Evolutionary conservation across 2,888 invertebrate genomes (phyloP), one percentile per base, ranked within the genome.

Genomic region (Dioctria rufipes): DNA sequence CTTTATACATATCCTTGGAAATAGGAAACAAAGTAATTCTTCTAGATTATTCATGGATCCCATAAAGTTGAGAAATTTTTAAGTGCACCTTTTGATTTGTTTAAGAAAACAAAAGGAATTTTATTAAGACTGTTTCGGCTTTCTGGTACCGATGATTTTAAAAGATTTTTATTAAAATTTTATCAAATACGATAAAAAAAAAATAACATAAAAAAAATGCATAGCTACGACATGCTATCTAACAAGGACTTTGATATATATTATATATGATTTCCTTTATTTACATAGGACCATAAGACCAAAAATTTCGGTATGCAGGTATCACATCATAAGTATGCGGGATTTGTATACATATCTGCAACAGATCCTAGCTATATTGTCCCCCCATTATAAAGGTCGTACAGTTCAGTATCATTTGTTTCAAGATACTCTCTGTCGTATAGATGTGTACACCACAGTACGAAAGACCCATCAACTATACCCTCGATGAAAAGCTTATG

Each of bases 401-500:
- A 25, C 25, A 25, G 25, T 46, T 25, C 40, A 40, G 67, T 67
- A 46, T 67, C 67, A 46, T 46, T 67, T 67, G 67, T 67, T 67
- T 67, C 67, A 67, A 46, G 49, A 25, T n/a, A 25, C 49, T 11
- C 67, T 11, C n/a, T 43, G 13, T 43, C 13, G 40, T 42, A 42
- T 66, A 6, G 25, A 25, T 25, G 25, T 0, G 2, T 25, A 25
- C 25, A 25, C 25, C 25, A 25, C 25, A 25, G 25, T 42, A 66
- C 61, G 61, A 42, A 66, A 43, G 66, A 66, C 13, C 66, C 67
- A 67, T 67, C 67, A 67, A 67, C 67, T 46, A 25, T 25, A 67
- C 67, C 67, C 67, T 67, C 67, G 46, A 67, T 67, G 67, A 67
- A 67, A 79, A 79, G 79, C 79, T 67, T 79, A 79, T 79, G 79